Percentiles rank a stretch among this genome's conserved stretches.
Conservation (phyloP, 2,113 vertebrate species). For the Lophura nycthemera region DNA sequence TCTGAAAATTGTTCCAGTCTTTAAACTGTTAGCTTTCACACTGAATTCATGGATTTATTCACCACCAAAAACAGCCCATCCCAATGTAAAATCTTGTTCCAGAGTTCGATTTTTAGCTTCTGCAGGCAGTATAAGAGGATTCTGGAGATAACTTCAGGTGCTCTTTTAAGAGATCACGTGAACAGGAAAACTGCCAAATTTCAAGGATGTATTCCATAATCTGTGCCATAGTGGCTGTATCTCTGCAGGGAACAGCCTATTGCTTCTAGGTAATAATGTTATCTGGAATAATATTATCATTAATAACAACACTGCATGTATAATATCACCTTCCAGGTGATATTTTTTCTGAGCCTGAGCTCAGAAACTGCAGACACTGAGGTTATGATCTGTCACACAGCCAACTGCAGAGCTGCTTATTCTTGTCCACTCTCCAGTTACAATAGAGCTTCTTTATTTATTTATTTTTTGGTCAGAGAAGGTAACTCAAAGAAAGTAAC, state of each 20-base stretch:
- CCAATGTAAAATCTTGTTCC: not conserved
- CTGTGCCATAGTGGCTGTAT: not conserved
- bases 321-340: rapidly evolving
- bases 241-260: not conserved
- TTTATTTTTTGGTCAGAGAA: not conserved
- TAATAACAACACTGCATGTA: not conserved
- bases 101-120: not conserved
- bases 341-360: rapidly evolving
- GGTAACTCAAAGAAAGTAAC: not conserved
- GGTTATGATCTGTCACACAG: not conserved
- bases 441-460: not conserved
- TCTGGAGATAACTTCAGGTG: not conserved
- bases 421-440: not conserved
- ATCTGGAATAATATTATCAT: not conserved
- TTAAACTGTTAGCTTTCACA: not conserved
- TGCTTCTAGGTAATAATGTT: rapidly evolving
- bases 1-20: not conserved
- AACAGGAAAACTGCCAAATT: not conserved
- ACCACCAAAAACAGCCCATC: not conserved
- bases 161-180: not conserved
- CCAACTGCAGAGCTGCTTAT: not conserved
- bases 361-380: rapidly evolving
- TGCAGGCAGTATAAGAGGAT: not conserved
- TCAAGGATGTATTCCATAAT: not conserved
- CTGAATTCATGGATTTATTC: not conserved